Conservation (phyloP, 2,113 vertebrate genomes). For the Coracopsis vasa region DNA sequence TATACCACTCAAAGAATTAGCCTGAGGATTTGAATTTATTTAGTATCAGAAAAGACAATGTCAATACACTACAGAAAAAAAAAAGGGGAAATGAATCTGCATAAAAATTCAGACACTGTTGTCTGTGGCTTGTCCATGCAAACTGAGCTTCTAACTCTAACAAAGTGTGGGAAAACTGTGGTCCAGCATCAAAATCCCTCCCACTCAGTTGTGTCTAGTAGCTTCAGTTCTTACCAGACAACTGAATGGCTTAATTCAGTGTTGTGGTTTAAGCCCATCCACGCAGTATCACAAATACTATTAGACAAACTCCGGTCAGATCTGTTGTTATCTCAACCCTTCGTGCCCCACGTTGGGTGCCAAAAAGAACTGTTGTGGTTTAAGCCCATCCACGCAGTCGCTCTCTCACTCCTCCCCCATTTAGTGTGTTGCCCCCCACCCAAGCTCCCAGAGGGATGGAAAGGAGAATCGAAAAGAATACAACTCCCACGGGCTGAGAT, state of each 20-base stretch:
- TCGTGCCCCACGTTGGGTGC: no score
- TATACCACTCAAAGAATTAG: neutral
- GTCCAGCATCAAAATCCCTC: neutral
- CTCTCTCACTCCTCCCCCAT: no score
- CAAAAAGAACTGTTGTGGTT: no score
- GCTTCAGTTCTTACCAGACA: neutral
- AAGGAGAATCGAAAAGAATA: no score
- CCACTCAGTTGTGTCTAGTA: neutral
- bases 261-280: no score
- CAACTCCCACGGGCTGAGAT: no score
- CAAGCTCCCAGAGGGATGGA: no score
- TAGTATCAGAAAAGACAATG: neutral
- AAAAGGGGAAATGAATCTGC: neutral
- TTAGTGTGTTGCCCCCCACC: no score
- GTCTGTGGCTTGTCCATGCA: neutral
- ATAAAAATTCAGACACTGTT: neutral
- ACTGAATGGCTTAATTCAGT: neutral
- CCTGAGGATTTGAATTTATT: neutral
- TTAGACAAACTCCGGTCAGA: no score
- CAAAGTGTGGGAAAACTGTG: neutral
- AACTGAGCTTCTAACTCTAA: neutral
- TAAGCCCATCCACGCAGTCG: no score
- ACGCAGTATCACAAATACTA: no score
- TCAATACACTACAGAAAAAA: neutral
- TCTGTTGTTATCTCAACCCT: no score